Evolutionary conservation across 2,113 vertebrate genomes (phyloP).

Genomic region (Ameiurus melas): DNA sequence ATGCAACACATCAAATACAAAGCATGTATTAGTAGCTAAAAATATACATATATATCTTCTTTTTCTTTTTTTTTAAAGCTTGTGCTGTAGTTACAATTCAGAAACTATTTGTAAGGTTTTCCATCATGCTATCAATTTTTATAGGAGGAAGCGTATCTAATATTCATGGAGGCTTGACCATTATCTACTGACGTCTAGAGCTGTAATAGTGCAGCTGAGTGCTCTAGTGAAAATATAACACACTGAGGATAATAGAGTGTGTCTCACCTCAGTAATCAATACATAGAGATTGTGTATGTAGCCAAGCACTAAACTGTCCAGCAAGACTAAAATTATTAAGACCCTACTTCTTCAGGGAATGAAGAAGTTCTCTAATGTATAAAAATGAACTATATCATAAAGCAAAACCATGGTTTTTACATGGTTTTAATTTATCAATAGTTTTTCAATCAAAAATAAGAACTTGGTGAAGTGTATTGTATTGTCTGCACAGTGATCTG

Average conservation of each 20-base stretch:
- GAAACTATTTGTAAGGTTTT: conserved; percentile 9
- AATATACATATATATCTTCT: background rate
- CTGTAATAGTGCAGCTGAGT: conserved; percentile 15
- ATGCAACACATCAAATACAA: background rate
- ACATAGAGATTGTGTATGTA: background rate
- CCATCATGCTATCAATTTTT: conserved; percentile 50
- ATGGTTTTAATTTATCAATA: background rate
- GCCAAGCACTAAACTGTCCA: background rate
- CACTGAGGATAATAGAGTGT: conserved; percentile 26
- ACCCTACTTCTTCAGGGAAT: background rate
- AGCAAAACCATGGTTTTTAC: background rate
- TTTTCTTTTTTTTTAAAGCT: background rate
- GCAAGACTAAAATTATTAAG: background rate
- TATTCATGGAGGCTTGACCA: conserved; percentile 75
- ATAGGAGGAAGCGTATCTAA: conserved; percentile 75
- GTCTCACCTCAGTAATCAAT: conserved; percentile 15
- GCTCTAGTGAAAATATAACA: conserved; percentile 24
- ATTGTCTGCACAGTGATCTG: background rate
- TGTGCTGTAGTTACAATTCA: background rate
- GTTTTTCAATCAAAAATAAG: background rate
- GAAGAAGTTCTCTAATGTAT: background rate
- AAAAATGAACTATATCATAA: background rate
- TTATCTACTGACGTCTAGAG: conserved; percentile 69
- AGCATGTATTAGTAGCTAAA: background rate
- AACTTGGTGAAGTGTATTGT: background rate